A percentile compares a stretch with the other conserved stretches of the same genome.
These are phyloP conservation scores for Cynocephalus volans DNA, from an alignment of 2,113 vertebrate genomes.

Conservation along the genomic window DNA sequence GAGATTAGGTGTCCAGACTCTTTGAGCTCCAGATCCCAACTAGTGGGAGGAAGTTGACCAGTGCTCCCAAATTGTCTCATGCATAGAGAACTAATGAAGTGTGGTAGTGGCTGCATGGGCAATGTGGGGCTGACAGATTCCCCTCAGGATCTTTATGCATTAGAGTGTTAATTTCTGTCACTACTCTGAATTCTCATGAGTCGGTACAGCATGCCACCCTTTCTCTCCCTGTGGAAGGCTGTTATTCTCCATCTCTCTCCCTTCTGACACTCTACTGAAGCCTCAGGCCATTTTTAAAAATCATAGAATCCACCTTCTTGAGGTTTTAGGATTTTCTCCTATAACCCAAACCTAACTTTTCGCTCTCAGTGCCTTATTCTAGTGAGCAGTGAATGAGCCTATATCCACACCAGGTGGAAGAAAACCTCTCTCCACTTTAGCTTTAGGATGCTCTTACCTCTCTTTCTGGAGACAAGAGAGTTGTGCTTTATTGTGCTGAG, in stretches of 20 bases:
- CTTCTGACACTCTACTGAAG: neutral
- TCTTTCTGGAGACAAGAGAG: neutral
- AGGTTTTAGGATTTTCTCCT: neutral
- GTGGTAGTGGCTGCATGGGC: neutral
- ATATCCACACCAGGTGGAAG: neutral
- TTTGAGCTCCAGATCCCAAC: neutral
- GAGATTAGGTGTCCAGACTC: neutral
- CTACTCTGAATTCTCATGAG: neutral
- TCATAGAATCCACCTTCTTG: neutral
- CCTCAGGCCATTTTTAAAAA: neutral
- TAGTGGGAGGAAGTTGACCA: neutral
- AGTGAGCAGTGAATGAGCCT: neutral
- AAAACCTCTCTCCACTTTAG: neutral
- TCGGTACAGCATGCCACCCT: neutral
- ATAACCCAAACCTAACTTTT: neutral
- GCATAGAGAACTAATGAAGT: neutral
- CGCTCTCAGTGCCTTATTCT: neutral
- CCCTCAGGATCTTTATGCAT: neutral
- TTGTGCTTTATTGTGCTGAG: neutral
- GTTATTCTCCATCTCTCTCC: neutral
- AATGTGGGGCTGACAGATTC: neutral
- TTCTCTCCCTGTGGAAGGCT: neutral
- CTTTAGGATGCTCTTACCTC: neutral
- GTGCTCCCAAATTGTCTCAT: neutral
- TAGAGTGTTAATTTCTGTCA: neutral